phyloP scores from a whole-genome alignment of 1,140 invertebrate genomes.

The Coelopa frigida region DNA sequence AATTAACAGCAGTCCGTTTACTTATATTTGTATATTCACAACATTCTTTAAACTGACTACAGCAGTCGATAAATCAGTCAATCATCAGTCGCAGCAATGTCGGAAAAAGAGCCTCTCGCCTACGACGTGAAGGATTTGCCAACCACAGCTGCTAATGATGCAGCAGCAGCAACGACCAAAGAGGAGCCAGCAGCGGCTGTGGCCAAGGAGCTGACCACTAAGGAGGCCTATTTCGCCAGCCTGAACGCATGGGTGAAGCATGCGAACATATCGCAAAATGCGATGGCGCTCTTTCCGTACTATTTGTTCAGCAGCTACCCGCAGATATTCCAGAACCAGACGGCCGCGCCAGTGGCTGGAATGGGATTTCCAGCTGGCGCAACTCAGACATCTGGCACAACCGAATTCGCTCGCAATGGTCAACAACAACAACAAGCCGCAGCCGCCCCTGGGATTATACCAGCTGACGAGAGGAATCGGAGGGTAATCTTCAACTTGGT shows the following conservation, averaged over 20 bases:
- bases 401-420: background rate
- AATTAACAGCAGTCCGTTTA: too few relatives aligned
- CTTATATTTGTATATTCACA: too few relatives aligned
- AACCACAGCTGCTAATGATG: too few relatives aligned
- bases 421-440: conserved; percentile 16
- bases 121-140: too few relatives aligned
- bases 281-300: conserved; percentile 52
- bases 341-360: too few relatives aligned
- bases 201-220: conserved; percentile 26
- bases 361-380: too few relatives aligned
- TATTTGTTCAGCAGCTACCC: conserved; percentile 53
- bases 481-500: conserved; percentile 21
- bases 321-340: conserved; percentile 44
- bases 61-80: too few relatives aligned
- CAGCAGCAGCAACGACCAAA: background rate
- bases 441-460: conserved; percentile 15
- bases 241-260: conserved; percentile 51
- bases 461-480: conserved; percentile 3
- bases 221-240: conserved; percentile 51
- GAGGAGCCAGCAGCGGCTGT: background rate
- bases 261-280: conserved; percentile 49
- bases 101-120: too few relatives aligned
- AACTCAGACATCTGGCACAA: too few relatives aligned
- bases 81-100: too few relatives aligned
- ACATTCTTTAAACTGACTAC: too few relatives aligned